A percentile compares a stretch with the other conserved stretches of the same genome.
Conservation (phyloP, 2,888 invertebrate genomes). For the Caenorhabditis zanzibari region DNA sequence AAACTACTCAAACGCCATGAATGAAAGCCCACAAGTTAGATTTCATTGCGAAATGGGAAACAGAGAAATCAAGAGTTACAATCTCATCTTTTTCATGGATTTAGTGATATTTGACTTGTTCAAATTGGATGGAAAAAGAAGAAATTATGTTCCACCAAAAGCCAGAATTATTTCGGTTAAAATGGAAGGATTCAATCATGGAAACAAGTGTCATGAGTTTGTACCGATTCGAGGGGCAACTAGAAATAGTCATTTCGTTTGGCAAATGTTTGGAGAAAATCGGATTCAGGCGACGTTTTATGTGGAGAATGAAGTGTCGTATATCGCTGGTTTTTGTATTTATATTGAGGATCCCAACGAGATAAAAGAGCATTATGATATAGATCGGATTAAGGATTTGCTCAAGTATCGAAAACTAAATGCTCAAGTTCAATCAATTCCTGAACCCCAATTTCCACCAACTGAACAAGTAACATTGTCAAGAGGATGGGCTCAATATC, state of each 20-base stretch:
- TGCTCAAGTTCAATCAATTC: too few relatives aligned
- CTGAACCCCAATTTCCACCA: too few relatives aligned
- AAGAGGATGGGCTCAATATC: too few relatives aligned
- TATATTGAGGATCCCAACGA: background rate
- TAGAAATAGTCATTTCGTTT: background rate
- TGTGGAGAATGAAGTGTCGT: background rate
- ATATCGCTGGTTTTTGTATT: conserved; percentile 2
- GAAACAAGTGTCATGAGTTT: background rate
- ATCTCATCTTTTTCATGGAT: background rate
- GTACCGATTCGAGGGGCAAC: background rate
- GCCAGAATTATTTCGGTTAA: background rate
- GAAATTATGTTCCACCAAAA: too few relatives aligned
- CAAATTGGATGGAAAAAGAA: background rate
- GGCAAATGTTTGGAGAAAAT: background rate
- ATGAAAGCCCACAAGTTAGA: background rate
- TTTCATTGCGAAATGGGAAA: background rate
- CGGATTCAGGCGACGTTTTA: background rate
- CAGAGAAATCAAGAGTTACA: background rate
- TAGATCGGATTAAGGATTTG: background rate
- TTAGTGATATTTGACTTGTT: background rate
- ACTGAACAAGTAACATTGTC: too few relatives aligned
- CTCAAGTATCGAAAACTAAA: background rate
- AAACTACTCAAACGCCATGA: background rate
- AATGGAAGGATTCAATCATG: background rate
- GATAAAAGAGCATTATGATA: background rate